A percentile compares a stretch with the other conserved stretches of the same genome.
Evolutionary conservation across 2,797 vertebrate genomes (phyloP).

Genomic region (Vespertilio murinus): DNA sequence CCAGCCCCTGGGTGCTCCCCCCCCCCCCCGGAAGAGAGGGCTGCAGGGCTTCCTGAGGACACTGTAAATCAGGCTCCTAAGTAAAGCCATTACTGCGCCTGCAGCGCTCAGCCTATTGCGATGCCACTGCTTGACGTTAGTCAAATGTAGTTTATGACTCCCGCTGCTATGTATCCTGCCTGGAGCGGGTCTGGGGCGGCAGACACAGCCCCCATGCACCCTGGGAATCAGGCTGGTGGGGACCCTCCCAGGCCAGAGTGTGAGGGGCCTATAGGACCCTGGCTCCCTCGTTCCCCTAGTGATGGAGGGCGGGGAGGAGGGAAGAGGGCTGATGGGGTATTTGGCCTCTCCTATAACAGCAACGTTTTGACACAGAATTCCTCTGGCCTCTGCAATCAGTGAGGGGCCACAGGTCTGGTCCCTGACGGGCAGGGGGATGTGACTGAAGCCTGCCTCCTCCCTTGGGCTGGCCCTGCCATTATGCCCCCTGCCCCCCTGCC

Average conservation of each 20-base stretch:
- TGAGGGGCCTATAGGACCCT: not conserved
- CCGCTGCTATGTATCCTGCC: constrained; percentile 63
- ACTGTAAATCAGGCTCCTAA: constrained; percentile 75
- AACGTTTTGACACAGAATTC: not conserved
- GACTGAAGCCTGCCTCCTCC: not conserved
- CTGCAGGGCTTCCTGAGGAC: constrained; percentile 53
- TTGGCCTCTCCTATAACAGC: not conserved
- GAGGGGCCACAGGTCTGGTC: not conserved
- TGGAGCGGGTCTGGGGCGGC: constrained; percentile 16
- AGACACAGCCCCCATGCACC: not conserved
- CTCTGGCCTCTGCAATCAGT: not conserved
- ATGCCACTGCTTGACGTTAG: constrained; percentile 63
- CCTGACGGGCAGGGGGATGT: not conserved
- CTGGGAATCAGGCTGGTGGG: not conserved
- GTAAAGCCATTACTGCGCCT: constrained; percentile 66
- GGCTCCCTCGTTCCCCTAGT: rapidly evolving
- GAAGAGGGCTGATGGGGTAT: not conserved
- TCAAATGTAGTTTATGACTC: constrained; percentile 76
- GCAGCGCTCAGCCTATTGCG: constrained; percentile 56
- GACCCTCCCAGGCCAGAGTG: not conserved
- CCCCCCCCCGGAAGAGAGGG: not conserved
- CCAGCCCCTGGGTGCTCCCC: not conserved
- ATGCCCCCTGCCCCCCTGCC: not conserved
- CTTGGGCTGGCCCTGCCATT: not conserved
- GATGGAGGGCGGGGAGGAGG: not conserved